Percentiles rank a stretch among this genome's conserved stretches.
These are phyloP conservation scores for Cataglyphis hispanica DNA, from an alignment of 1,140 invertebrate species.

Conservation along the genomic window DNA sequence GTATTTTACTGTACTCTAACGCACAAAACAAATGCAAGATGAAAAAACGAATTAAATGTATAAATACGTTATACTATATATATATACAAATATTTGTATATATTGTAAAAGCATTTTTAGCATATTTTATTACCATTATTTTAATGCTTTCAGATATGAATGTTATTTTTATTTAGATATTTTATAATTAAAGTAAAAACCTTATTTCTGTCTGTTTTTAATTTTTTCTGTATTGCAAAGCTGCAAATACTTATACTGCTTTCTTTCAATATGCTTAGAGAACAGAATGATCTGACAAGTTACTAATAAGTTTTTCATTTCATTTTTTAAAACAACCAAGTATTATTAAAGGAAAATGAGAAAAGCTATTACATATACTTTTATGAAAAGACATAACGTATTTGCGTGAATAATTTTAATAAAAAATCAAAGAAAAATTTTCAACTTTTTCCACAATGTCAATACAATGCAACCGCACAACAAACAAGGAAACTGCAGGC, in stretches of 20 bases:
- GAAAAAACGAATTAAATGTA: background rate
- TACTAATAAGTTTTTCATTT: background rate
- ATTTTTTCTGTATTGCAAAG: background rate
- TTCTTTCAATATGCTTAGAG: background rate
- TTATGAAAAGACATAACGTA: background rate
- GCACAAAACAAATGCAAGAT: background rate
- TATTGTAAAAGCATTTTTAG: background rate
- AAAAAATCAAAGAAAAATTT: slow-evolving; percentile 22
- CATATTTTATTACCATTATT: background rate
- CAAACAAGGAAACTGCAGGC: slow-evolving; percentile 30
- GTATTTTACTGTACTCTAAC: slow-evolving; percentile 13
- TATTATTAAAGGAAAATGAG: background rate
- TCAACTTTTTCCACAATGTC: background rate
- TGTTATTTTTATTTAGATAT: background rate
- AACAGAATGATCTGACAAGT: slow-evolving; percentile 20
- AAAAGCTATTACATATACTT: slow-evolving; percentile 23
- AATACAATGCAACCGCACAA: background rate
- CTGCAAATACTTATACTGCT: background rate
- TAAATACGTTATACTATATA: slow-evolving; percentile 13
- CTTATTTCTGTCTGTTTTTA: slow-evolving; percentile 16
- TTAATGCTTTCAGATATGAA: background rate
- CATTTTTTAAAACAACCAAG: background rate
- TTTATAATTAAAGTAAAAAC: background rate
- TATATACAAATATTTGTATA: slow-evolving; percentile 8
- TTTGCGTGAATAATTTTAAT: slow-evolving; percentile 17